These are phyloP conservation scores for Netelia melanura DNA, from an alignment of 2,888 invertebrate species.

Conservation along the genomic window DNA sequence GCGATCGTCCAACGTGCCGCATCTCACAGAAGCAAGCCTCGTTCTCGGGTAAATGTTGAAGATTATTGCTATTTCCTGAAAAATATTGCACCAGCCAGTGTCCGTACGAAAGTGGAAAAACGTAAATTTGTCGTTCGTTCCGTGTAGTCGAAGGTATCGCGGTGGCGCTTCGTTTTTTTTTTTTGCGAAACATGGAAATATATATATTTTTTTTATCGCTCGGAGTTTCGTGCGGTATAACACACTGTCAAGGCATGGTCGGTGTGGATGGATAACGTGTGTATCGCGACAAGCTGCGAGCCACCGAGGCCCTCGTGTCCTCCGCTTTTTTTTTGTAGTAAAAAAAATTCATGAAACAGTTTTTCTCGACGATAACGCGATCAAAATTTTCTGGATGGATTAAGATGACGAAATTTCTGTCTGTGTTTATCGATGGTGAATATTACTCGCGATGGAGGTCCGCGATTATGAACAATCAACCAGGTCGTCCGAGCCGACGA, in stretches of 20 bases:
- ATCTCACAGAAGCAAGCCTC: conserved; percentile 72
- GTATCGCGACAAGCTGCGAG: conserved; percentile 66
- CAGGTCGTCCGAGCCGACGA: conserved; percentile 1
- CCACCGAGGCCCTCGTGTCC: conserved; percentile 47
- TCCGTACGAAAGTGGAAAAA: conserved; percentile 3
- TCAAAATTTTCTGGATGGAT: not conserved
- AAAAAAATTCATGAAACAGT: not conserved
- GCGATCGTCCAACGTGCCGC: conserved; percentile 77
- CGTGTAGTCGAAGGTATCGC: conserved; percentile 17
- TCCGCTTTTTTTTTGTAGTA: conserved; percentile 7
- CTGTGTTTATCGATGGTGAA: conserved; percentile 22
- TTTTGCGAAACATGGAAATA: conserved; percentile 14
- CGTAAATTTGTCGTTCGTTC: not conserved
- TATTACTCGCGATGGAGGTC: conserved; percentile 26
- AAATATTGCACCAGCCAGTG: not conserved
- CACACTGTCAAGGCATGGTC: conserved; percentile 78
- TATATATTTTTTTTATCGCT: conserved; percentile 30
- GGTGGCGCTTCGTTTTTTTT: conserved; percentile 9
- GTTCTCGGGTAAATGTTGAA: conserved; percentile 70
- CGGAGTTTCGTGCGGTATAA: conserved; percentile 30
- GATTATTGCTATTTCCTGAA: conserved; percentile 40
- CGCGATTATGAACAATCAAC: not conserved
- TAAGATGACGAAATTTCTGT: conserved; percentile 35
- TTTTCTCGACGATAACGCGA: not conserved
- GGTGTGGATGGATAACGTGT: conserved; percentile 65